Evolutionary conservation across 2,113 vertebrate species (phyloP).

Genomic region (Crotalus viridis): DNA sequence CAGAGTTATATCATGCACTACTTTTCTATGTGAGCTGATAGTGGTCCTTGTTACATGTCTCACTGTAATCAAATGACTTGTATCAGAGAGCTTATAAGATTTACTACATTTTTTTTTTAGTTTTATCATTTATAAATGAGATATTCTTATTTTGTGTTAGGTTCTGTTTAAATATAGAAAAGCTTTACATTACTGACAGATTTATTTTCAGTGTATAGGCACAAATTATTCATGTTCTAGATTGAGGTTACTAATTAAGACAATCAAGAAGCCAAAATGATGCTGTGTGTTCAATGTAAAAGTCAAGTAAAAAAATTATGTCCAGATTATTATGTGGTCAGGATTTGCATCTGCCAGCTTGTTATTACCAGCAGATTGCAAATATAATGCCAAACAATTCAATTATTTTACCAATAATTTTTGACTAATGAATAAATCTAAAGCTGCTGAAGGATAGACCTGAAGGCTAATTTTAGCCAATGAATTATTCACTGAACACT

Average conservation of each 20-base stretch:
- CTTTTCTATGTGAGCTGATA: not conserved
- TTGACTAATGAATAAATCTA: constrained; percentile 33
- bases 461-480: constrained; percentile 46
- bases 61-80: not conserved
- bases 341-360: not conserved
- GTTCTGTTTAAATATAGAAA: not conserved
- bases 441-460: constrained; percentile 26
- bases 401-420: constrained; percentile 37
- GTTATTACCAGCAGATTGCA: not conserved
- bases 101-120: not conserved
- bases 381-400: not conserved
- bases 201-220: not conserved
- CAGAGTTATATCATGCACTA: not conserved
- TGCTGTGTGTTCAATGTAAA: not conserved
- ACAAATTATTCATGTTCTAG: not conserved
- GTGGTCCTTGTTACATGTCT: not conserved
- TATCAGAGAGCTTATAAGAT: not conserved
- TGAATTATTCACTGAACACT: constrained; percentile 47
- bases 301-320: not conserved
- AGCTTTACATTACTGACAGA: not conserved
- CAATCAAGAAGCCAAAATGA: not conserved
- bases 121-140: not conserved
- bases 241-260: not conserved
- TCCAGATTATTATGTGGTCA: not conserved
- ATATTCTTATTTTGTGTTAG: not conserved